Evolutionary conservation across 2,797 vertebrate genomes (phyloP), one percentile per base, ranked within the genome.

Genomic region (Thripadectes ignobilis): DNA sequence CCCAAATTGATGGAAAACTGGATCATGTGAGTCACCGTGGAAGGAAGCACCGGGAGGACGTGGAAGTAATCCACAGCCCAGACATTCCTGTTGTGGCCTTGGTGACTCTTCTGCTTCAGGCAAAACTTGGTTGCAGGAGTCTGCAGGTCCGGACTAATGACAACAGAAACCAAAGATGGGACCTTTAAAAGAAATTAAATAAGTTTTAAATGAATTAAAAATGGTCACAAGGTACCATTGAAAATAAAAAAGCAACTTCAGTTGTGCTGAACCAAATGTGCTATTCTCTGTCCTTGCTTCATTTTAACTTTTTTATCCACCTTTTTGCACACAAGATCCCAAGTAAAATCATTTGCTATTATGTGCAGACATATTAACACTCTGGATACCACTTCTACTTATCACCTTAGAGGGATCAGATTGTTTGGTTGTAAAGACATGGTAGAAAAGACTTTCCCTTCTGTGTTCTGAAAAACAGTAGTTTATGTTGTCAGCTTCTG

Each of bases 1-100:
- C 99, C 99, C 46, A 99, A 97, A 97, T 99, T 99, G 97, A 99
- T 99, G 94, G 99, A 99, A 98, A 99, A 99, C 92, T 99, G 99
- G 88, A 98, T 98, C 96, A 99, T 98, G 75, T 99, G 99, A n/a
- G 99, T 99, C 97, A 98, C 98, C 0, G 98, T 98, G 63, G 98
- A 98, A 81, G 99, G 99, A 20, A 99, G 98, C 85, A 99, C 98
- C 1, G 99, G 99, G 49, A 99, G 98, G 94, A 99, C 96, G 1
- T 99, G 99, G 98, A 99, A 98, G 93, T 99, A 99, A 97, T 99
- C 99, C 91, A 99, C 92, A 26, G 99, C 98, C 99, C 99, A 99
- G 45, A 99, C 98, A 59, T 99, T 99, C 71, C 95, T 98, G 73
- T 98, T 98, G 83, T 97, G 96, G 10, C 98, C 99, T 29, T 98